Percentiles rank a stretch among this genome's conserved stretches.
phyloP scores from a whole-genome alignment of 2,797 vertebrate genomes.

The Helostoma temminkii region DNA sequence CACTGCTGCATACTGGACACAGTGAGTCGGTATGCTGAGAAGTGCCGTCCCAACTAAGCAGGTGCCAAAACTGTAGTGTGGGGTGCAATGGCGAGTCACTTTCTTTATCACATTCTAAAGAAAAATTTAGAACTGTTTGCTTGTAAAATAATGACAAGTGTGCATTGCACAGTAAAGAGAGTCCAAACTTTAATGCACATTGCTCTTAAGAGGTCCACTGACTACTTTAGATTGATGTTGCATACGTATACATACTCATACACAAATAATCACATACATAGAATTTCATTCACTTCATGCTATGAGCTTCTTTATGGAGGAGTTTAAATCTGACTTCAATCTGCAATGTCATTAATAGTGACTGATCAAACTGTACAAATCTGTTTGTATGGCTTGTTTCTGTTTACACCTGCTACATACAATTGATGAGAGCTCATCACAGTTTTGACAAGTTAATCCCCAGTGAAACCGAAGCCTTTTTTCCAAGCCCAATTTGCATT shows the following conservation, averaged over 20 bases:
- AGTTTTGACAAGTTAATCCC: slow-evolving; percentile 73
- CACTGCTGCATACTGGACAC: slow-evolving; percentile 1
- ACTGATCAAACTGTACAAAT: neutral
- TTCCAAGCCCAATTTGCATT: slow-evolving; percentile 37
- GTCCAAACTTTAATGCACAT: slow-evolving; percentile 27
- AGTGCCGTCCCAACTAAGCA: slow-evolving; percentile 19
- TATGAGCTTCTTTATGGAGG: neutral
- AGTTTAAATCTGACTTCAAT: slow-evolving; percentile 15
- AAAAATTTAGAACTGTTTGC: slow-evolving; percentile 43
- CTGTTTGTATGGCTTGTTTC: slow-evolving; percentile 13
- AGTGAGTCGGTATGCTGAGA: neutral
- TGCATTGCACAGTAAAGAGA: slow-evolving; percentile 1
- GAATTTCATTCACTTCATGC: too few relatives aligned
- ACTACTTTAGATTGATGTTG: neutral
- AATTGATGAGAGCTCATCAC: slow-evolving; percentile 57
- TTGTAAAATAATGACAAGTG: neutral
- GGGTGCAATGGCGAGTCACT: slow-evolving; percentile 8
- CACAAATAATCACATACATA: neutral
- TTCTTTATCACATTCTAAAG: slow-evolving; percentile 21
- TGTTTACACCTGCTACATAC: slow-evolving; percentile 58
- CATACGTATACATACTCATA: neutral
- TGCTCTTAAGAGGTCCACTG: slow-evolving; percentile 7
- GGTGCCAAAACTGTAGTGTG: slow-evolving; percentile 27
- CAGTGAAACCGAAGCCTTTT: slow-evolving; percentile 49
- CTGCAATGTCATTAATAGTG: neutral